Evolutionary conservation across 2,888 invertebrate genomes (phyloP).

Genomic region (Eilema depressum): DNA sequence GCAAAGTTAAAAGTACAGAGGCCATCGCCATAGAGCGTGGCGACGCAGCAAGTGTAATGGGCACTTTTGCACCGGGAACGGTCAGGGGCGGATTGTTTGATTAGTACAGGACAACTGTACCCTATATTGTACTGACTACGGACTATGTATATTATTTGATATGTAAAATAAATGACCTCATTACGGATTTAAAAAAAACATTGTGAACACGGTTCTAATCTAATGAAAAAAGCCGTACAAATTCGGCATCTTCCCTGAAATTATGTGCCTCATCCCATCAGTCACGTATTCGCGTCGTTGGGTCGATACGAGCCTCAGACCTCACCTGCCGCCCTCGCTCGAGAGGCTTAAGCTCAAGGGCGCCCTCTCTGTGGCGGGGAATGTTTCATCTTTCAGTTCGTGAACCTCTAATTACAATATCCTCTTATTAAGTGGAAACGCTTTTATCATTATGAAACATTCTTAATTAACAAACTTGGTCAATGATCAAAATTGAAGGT

Average conservation of each 20-base stretch:
- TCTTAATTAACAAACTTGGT: not conserved
- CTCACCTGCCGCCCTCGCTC: conserved; percentile 5
- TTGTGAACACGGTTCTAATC: not conserved
- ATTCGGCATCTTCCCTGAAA: not conserved
- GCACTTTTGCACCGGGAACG: too few species aligned
- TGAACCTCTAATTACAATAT: not conserved
- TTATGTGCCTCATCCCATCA: not conserved
- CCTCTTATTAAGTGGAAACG: not conserved
- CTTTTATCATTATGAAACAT: not conserved
- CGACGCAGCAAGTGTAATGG: too few species aligned
- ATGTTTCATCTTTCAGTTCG: not conserved
- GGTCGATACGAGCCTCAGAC: conserved; percentile 1
- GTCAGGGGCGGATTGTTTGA: too few species aligned
- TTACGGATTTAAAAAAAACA: not conserved
- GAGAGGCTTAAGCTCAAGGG: not conserved
- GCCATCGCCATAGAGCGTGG: too few species aligned
- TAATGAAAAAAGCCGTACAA: not conserved
- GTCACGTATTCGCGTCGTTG: not conserved
- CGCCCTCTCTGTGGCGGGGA: not conserved
- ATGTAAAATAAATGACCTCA: too few species aligned
- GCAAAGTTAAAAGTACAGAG: too few species aligned
- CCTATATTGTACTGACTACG: too few species aligned
- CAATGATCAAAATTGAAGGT: too few species aligned
- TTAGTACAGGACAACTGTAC: too few species aligned
- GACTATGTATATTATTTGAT: too few species aligned